Conservation (phyloP, 1,140 invertebrate genomes). For the Helicoverpa armigera region DNA sequence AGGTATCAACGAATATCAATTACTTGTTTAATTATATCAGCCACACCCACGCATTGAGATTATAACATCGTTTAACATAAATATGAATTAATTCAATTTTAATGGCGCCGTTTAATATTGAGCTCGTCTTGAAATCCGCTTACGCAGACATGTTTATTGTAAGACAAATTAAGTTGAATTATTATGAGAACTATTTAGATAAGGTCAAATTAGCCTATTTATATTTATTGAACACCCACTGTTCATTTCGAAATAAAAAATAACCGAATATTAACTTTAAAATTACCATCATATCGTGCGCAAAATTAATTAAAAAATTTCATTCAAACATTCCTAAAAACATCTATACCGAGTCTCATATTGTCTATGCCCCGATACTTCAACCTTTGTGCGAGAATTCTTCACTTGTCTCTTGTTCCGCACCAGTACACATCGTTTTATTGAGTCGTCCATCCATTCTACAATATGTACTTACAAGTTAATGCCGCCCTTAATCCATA, state of each 20-base stretch:
- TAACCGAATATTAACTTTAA: no score
- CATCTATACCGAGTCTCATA: not conserved
- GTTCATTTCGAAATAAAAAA: no score
- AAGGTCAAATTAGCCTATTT: no score
- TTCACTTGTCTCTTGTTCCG: constrained; percentile 26
- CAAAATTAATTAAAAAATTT: not conserved
- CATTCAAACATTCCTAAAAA: not conserved
- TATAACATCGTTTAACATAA: constrained; percentile 20
- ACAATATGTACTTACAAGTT: constrained; percentile 18
- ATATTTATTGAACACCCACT: no score
- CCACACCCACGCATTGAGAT: constrained; percentile 24
- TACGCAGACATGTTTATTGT: constrained; percentile 32
- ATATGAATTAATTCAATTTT: constrained; percentile 43
- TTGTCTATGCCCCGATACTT: not conserved
- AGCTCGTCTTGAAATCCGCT: constrained; percentile 14
- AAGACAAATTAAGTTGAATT: not conserved
- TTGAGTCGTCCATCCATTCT: constrained; percentile 27
- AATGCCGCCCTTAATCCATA: constrained; percentile 37
- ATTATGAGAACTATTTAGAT: no score
- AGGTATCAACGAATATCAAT: constrained; percentile 37
- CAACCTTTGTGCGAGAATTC: not conserved
- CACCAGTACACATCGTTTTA: constrained; percentile 23
- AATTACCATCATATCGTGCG: no score
- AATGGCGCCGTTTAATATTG: constrained; percentile 18
- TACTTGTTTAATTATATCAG: constrained; percentile 37